Evolutionary conservation across 2,888 invertebrate genomes (phyloP).

Genomic region (Diplazon laetatorius): DNA sequence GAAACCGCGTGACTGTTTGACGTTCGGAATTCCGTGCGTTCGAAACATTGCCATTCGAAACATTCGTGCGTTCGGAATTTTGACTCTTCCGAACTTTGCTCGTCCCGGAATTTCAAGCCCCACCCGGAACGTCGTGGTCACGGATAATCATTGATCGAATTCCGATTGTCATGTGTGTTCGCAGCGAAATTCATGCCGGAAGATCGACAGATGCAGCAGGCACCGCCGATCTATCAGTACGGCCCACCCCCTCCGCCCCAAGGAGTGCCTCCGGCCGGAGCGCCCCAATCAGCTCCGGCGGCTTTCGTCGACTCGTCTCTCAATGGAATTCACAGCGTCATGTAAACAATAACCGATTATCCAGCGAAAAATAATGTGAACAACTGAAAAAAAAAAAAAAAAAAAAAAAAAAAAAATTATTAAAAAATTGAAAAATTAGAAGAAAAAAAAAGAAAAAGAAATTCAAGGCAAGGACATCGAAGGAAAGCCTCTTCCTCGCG

Average conservation of each 20-base stretch:
- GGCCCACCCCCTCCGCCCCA: slow-evolving; percentile 66
- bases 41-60: too few relatives aligned
- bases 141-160: background rate
- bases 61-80: too few relatives aligned
- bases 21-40: too few relatives aligned
- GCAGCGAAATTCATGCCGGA: slow-evolving; percentile 81
- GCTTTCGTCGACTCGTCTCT: slow-evolving; percentile 68
- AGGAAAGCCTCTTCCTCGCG: slow-evolving; percentile 49
- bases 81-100: too few relatives aligned
- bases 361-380: background rate
- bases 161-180: slow-evolving; percentile 29
- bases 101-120: too few relatives aligned
- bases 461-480: slow-evolving; percentile 6
- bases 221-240: slow-evolving; percentile 73
- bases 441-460: slow-evolving; percentile 13
- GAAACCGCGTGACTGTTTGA: too few relatives aligned
- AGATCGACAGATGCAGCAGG: slow-evolving; percentile 69
- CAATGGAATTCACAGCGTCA: slow-evolving; percentile 65
- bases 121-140: too few relatives aligned
- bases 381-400: background rate
- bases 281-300: slow-evolving; percentile 68
- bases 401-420: slow-evolving; percentile 1
- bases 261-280: slow-evolving; percentile 65
- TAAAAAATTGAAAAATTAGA: background rate
- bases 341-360: too few relatives aligned